Percentiles rank a stretch among this genome's conserved stretches.
These are phyloP conservation scores for Stichopus horrens DNA, from an alignment of 53 echinoderm and acorn worm species.

Conservation along the genomic window DNA sequence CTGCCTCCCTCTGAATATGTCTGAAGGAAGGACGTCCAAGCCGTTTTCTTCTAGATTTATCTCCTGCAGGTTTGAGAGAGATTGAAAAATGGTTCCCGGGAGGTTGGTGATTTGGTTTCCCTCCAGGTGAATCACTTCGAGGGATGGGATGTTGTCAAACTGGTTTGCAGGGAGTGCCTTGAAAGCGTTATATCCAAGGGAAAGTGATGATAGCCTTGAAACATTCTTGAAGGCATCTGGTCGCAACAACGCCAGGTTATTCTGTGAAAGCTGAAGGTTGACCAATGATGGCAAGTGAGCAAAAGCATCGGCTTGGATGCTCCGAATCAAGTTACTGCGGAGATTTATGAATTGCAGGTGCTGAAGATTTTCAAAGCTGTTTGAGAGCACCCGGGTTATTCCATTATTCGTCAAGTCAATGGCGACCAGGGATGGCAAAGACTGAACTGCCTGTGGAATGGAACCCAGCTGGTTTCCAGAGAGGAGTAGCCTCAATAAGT, in stretches of 20 bases:
- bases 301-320: slow-evolving; percentile 57
- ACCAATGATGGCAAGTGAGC: slow-evolving; percentile 63
- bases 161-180: slow-evolving; percentile 58
- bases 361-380: slow-evolving; percentile 62
- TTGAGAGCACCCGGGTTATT: slow-evolving; percentile 54
- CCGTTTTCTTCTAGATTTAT: slow-evolving; percentile 69
- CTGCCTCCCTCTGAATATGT: slow-evolving; percentile 53
- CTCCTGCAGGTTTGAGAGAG: slow-evolving; percentile 66
- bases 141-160: slow-evolving; percentile 55
- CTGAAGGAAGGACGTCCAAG: slow-evolving; percentile 60
- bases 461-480: slow-evolving; percentile 67
- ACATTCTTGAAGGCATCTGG: slow-evolving; percentile 66
- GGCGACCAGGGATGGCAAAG: slow-evolving; percentile 56
- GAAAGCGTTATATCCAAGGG: slow-evolving; percentile 75
- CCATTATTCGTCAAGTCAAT: slow-evolving; percentile 77
- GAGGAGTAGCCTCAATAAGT: slow-evolving; percentile 68
- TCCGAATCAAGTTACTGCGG: slow-evolving; percentile 66
- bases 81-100: slow-evolving; percentile 63
- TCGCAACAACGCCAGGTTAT: slow-evolving; percentile 60
- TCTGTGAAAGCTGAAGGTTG: slow-evolving; percentile 74
- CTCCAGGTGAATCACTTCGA: slow-evolving; percentile 72
- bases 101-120: slow-evolving; percentile 66
- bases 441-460: slow-evolving; percentile 66
- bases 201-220: slow-evolving; percentile 66
- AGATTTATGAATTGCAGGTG: slow-evolving; percentile 80